phyloP scores from a whole-genome alignment of 2,888 invertebrate species.

The Himalopsyche tibetana region DNA sequence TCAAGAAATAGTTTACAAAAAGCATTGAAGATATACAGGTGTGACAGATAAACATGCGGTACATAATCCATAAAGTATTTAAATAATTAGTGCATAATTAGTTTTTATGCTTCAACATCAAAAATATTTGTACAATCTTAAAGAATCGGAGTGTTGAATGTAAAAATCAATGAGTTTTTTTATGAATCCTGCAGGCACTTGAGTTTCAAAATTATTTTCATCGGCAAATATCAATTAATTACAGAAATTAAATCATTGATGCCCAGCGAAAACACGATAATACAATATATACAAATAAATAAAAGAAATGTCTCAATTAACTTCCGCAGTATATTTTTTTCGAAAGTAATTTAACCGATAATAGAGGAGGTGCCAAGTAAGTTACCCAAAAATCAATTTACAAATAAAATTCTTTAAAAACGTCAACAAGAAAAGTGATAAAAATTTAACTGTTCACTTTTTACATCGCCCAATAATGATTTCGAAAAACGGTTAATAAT shows the following conservation, averaged over 20 bases:
- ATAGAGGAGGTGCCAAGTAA: not conserved
- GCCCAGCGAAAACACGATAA: not conserved
- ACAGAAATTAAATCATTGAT: not conserved
- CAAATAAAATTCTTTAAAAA: constrained; percentile 65
- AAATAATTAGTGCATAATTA: too few relatives aligned
- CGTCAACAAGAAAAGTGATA: constrained; percentile 62
- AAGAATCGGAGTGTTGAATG: not conserved
- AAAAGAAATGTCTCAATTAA: not conserved
- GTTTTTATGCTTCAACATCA: not conserved
- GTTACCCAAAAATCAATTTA: constrained; percentile 52
- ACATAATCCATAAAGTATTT: not conserved
- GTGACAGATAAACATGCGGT: not conserved
- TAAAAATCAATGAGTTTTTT: not conserved
- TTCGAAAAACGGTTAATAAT: constrained; percentile 1
- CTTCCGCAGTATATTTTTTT: not conserved
- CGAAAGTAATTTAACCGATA: not conserved
- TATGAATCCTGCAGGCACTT: constrained; percentile 34
- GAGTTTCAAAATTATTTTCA: constrained; percentile 2
- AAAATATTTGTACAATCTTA: constrained; percentile 34
- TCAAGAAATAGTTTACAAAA: not conserved
- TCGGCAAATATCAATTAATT: not conserved
- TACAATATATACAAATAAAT: constrained; percentile 36
- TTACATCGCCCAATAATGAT: constrained; percentile 46
- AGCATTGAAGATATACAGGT: not conserved
- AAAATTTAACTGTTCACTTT: constrained; percentile 54